Evolutionary conservation across 2,113 vertebrate species (phyloP).

Genomic region (Herpailurus yagouaroundi): DNA sequence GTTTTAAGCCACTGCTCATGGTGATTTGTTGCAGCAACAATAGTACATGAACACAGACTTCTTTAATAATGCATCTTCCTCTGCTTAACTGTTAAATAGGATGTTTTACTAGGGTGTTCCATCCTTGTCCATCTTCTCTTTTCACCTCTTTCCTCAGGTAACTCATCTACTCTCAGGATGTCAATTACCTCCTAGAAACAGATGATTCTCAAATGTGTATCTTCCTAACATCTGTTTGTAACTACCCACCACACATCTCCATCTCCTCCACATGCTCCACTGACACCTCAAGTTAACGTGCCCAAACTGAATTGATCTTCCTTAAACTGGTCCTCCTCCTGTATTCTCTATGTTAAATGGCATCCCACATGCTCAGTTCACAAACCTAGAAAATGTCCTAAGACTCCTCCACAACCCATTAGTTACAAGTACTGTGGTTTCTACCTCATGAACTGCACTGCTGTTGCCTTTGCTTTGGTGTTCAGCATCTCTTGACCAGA

Average conservation of each 20-base stretch:
- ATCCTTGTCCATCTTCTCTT: background rate
- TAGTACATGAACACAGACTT: background rate
- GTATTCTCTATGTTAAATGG: background rate
- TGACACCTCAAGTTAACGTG: background rate
- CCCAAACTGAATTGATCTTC: background rate
- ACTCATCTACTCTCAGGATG: background rate
- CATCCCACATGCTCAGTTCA: background rate
- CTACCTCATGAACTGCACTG: background rate
- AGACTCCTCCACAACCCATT: background rate
- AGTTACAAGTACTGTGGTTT: background rate
- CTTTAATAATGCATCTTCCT: constrained; percentile 29
- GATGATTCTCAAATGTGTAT: background rate
- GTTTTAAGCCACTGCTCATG: constrained; percentile 6
- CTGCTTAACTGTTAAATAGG: background rate
- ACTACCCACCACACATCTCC: background rate
- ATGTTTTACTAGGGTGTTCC: background rate
- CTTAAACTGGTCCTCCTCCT: background rate
- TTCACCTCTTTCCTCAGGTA: background rate
- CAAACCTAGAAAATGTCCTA: constrained; percentile 4
- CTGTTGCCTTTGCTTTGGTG: background rate
- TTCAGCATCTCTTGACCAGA: background rate
- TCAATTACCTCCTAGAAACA: background rate
- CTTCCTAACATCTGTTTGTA: background rate
- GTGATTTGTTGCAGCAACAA: background rate
- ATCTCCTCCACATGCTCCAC: background rate